phyloP scores from a whole-genome alignment of 2,797 vertebrate species.

The Sphenopsis melanotis region DNA sequence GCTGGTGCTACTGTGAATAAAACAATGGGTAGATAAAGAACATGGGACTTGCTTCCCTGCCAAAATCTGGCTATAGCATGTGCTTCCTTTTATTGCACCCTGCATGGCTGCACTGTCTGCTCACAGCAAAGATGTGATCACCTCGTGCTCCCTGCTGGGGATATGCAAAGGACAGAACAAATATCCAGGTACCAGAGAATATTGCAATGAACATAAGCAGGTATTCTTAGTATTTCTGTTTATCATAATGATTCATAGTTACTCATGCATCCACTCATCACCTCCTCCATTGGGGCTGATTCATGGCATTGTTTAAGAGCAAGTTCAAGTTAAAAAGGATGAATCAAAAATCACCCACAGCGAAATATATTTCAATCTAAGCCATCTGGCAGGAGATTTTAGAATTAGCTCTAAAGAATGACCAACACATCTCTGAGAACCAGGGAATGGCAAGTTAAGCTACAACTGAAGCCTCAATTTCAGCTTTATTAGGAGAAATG shows the following conservation, averaged over 20 bases:
- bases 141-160: not conserved
- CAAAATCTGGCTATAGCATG: not conserved
- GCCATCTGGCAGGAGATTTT: conserved; percentile 47
- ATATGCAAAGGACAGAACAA: not conserved
- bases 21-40: not conserved
- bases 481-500: not conserved
- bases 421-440: not conserved
- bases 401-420: conserved; percentile 30
- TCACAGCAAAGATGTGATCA: not conserved
- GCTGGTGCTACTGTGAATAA: not conserved
- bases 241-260: conserved; percentile 64
- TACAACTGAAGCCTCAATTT: not conserved
- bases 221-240: conserved; percentile 66
- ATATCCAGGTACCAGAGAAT: not conserved
- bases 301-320: conserved; percentile 62
- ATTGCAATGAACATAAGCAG: conserved; percentile 33
- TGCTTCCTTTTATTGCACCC: not conserved
- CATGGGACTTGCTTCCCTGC: not conserved
- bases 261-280: conserved; percentile 60
- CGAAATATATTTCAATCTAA: conserved; percentile 54
- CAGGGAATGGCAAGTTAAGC: not conserved
- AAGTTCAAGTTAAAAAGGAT: conserved; percentile 56
- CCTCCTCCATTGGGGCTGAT: conserved; percentile 65
- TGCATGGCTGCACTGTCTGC: rapidly evolving
- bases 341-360: conserved; percentile 57